Base-by-base conservation (phyloP, 2,888 invertebrate species). In the Gibbula magus region DNA sequence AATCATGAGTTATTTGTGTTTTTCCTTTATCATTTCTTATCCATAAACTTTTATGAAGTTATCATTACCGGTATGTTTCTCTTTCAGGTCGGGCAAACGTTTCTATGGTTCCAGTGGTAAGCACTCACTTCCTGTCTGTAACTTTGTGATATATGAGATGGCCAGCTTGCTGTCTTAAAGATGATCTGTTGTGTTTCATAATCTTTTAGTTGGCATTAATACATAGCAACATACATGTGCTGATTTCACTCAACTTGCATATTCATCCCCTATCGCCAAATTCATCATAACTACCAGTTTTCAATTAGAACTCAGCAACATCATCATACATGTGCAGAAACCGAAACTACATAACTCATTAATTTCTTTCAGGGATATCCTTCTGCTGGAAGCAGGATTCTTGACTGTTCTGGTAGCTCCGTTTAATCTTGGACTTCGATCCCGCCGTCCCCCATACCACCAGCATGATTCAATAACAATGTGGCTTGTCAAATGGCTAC, bases 41-140 rank as follows among this genome's bases (percentile, higher is more conserved):
- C n/a, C n/a, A n/a, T n/a, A n/a, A n/a, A n/a, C 35, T 35, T 35
- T 35, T 5, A 7, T 35, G 13, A 8, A 25, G 52, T 18, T 51
- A 22, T n/a, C 52, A n/a, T n/a, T 8, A 53, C 0, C 2, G 2
- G 56, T 73, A 2, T 70, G 35, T 75, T 52, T 13, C 61, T 54
- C 77, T 74, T 80, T 51, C 87, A 94, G 93, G 94, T 96, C 85
- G 96, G 96, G 20, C 96, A 96, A 92, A 94, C 95, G 74, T 96
- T 96, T 92, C 94, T 96, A 89, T 95, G 94, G 94, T 95, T 95
- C 88, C 96, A 96, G 92, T 96, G 96, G 96, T 95, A 94, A 94
- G 94, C 94, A 82, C 82, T 61, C 25, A 8, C 45, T 35, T n/a
- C n/a, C n/a, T n/a, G n/a, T n/a, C 35, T 10, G 13, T 45, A 45